phyloP scores from a whole-genome alignment of 2,888 invertebrate genomes.

The Norana najaformis region DNA sequence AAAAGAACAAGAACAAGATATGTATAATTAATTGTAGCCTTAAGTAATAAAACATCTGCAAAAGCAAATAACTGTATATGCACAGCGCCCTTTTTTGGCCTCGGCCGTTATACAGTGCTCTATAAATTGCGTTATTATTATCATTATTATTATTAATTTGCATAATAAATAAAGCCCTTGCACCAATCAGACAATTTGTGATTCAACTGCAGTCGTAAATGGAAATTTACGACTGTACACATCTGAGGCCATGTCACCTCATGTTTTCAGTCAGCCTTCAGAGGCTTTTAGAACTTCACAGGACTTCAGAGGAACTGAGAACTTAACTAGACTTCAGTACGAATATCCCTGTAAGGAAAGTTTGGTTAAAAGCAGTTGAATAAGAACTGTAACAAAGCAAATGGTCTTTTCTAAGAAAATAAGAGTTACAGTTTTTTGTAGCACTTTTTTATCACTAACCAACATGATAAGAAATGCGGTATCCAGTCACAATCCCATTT shows the following conservation, averaged over 20 bases:
- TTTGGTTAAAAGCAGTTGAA: background rate
- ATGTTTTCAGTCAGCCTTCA: too few species aligned
- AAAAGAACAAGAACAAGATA: background rate
- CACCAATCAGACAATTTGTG: background rate
- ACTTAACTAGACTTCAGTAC: background rate
- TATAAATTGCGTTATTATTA: too few species aligned
- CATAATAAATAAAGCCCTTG: background rate
- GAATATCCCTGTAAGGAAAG: background rate
- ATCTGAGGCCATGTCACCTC: background rate
- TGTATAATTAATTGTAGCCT: background rate
- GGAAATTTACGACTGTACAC: background rate
- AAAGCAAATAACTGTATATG: too few species aligned
- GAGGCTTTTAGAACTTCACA: background rate
- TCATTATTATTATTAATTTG: background rate
- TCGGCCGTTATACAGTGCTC: too few species aligned
- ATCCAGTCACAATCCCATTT: conserved; percentile 89
- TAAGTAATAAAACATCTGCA: background rate
- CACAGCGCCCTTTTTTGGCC: too few species aligned
- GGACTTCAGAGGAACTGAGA: background rate
- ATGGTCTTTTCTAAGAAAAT: background rate
- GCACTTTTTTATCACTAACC: conserved; percentile 49
- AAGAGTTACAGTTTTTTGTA: background rate
- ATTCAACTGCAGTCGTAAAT: background rate
- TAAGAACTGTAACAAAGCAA: background rate
- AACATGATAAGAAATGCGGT: conserved; percentile 84